These are phyloP conservation scores for Promerops cafer DNA, from an alignment of 2,113 vertebrate genomes.

Conservation along the genomic window DNA sequence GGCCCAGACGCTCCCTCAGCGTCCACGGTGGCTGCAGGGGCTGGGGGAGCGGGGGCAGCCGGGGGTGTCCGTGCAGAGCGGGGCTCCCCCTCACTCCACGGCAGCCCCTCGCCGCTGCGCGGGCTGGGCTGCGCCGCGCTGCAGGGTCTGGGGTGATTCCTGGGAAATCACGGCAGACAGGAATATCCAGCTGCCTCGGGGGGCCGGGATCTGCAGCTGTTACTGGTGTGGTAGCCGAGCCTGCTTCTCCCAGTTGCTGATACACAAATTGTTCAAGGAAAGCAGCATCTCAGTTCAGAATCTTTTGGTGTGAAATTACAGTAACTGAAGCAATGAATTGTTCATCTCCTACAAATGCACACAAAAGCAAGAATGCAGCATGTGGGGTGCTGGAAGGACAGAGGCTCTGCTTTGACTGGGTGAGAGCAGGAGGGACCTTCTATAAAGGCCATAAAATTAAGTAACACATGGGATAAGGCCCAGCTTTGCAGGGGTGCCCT, in stretches of 20 bases:
- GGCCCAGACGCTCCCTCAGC: fast-evolving
- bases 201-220: fast-evolving
- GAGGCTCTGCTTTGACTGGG: background rate
- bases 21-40: background rate
- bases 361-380: background rate
- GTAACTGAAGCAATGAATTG: background rate
- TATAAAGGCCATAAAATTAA: background rate
- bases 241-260: background rate
- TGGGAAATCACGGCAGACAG: background rate
- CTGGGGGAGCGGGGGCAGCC: background rate
- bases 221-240: background rate
- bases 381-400: background rate
- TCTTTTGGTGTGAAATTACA: background rate
- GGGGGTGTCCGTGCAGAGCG: too few relatives aligned
- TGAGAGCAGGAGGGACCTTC: background rate
- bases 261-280: background rate
- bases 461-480: background rate
- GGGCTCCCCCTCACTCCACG: background rate
- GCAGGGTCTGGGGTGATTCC: background rate
- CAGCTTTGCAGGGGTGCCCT: background rate
- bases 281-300: background rate
- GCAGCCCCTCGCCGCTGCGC: background rate
- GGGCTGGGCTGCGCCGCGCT: background rate
- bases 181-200: fast-evolving
- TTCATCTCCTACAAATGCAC: background rate